These are phyloP conservation scores for Sitophilus oryzae DNA, from an alignment of 1,140 invertebrate genomes.

Conservation along the genomic window DNA sequence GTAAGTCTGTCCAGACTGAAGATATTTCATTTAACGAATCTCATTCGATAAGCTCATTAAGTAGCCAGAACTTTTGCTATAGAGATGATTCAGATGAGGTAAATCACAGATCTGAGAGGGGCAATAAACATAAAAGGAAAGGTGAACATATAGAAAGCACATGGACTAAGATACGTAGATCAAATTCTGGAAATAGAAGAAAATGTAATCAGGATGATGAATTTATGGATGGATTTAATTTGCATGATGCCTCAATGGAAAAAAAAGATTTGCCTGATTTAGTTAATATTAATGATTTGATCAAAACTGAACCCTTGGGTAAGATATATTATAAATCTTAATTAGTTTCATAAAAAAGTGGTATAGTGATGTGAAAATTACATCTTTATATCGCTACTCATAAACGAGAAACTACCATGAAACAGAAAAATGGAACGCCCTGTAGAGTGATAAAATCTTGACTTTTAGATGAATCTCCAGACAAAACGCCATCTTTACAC, in stretches of 20 bases:
- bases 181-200: slow-evolving; percentile 29
- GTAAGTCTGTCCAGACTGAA: slow-evolving; percentile 34
- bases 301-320: slow-evolving; percentile 26
- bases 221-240: background rate
- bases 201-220: slow-evolving; percentile 37
- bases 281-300: slow-evolving; percentile 41
- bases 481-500: slow-evolving; percentile 28
- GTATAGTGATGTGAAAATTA: no score
- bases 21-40: slow-evolving; percentile 29
- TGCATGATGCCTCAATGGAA: slow-evolving; percentile 4
- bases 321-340: no score
- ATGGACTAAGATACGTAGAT: slow-evolving; percentile 30
- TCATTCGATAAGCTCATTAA: no score
- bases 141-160: slow-evolving; percentile 27
- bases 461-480: background rate
- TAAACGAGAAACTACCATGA: no score
- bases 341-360: no score
- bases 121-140: slow-evolving; percentile 32
- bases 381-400: no score
- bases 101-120: no score
- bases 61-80: no score
- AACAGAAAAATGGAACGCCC: no score
- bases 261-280: slow-evolving; percentile 40
- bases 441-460: no score
- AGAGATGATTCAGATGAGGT: no score